Evolutionary conservation across 2,113 vertebrate genomes (phyloP).

Genomic region (Alligator sinensis): DNA sequence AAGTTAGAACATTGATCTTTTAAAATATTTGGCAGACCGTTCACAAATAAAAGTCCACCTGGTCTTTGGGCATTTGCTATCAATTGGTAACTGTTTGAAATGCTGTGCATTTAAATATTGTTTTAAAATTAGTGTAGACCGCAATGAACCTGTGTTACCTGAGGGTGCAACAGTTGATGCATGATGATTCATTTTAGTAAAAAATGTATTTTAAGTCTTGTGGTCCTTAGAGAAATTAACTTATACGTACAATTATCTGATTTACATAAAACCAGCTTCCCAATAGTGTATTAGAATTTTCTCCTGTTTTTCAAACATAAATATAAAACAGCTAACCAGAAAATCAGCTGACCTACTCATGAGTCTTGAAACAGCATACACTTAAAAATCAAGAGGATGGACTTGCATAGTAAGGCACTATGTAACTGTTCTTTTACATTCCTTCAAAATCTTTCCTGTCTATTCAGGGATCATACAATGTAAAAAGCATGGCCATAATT

Average conservation of each 20-base stretch:
- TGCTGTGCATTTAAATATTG: background rate
- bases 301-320: background rate
- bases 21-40: background rate
- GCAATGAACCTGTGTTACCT: fast-evolving
- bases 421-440: background rate
- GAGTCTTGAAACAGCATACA: background rate
- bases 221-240: background rate
- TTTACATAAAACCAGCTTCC: no score
- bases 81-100: fast-evolving
- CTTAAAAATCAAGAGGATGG: background rate
- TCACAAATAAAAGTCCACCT: background rate
- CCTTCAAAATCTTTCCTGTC: background rate
- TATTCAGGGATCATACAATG: background rate
- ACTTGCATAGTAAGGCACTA: background rate
- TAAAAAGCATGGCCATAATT: background rate
- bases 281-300: background rate
- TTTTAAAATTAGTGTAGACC: background rate
- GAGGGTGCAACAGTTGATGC: fast-evolving
- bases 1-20: background rate
- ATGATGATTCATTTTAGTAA: background rate
- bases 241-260: background rate
- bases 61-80: background rate
- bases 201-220: background rate
- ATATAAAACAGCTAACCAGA: background rate
- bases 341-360: background rate